Evolutionary conservation across 2,113 vertebrate species (phyloP).

Genomic region (Chelonoidis abingdonii): DNA sequence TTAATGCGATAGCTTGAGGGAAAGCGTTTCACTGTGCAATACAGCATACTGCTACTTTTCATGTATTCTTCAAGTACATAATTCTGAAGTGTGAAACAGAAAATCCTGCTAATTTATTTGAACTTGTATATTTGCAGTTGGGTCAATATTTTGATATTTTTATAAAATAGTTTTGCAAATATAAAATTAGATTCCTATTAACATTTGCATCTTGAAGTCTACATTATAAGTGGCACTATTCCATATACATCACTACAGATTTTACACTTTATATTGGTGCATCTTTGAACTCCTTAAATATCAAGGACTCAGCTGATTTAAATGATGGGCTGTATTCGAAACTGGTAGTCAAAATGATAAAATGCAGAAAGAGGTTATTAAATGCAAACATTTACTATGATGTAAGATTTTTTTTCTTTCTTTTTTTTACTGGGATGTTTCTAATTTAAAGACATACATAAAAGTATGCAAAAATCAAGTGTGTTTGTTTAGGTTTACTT

Average conservation of each 20-base stretch:
- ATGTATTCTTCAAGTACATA: constrained; percentile 18
- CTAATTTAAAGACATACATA: constrained; percentile 80
- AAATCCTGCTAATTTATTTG: constrained; percentile 55
- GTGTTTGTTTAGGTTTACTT: constrained; percentile 81
- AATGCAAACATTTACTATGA: constrained; percentile 56
- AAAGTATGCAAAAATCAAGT: constrained; percentile 77
- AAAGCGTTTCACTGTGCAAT: neutral
- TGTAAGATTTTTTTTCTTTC: constrained; percentile 62
- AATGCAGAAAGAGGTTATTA: constrained; percentile 33
- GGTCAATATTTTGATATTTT: constrained; percentile 77
- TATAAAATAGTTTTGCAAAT: constrained; percentile 73
- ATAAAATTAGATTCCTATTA: constrained; percentile 28
- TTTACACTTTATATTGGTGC: constrained; percentile 44
- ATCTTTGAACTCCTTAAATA: constrained; percentile 13
- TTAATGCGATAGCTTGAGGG: neutral
- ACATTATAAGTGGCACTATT: neutral
- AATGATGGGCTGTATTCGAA: neutral
- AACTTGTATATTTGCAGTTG: constrained; percentile 50
- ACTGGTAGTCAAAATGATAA: neutral
- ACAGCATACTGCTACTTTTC: neutral
- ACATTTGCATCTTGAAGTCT: constrained; percentile 55
- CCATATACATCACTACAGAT: constrained; percentile 46
- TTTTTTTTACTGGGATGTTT: constrained; percentile 74
- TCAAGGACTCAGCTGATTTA: constrained; percentile 20
- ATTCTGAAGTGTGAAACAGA: constrained; percentile 30